Base-by-base conservation (phyloP, 2,888 invertebrate genomes). In the Hemaris fuciformis region DNA sequence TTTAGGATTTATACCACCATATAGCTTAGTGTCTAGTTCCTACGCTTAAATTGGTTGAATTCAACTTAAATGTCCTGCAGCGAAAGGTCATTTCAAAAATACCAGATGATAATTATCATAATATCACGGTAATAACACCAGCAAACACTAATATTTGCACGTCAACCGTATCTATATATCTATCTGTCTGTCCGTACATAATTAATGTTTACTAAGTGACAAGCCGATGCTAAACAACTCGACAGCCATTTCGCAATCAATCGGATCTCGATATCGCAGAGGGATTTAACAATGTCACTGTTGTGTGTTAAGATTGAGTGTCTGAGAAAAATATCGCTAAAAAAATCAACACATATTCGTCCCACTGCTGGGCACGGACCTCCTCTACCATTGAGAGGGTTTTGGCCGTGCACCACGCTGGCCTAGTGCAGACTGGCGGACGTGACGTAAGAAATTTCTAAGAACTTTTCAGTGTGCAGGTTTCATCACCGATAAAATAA, bases 221-320 rank as follows among this genome's bases (percentile, higher is more conserved):
- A 66, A 63, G 65, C 66, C 61, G 64, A 69, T 62, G 68, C 69
- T 53, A 53, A 27, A 46, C 60, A 41, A 46, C 25, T 60, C 41
- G 46, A 41, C 25, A 53, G 41, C 59, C 15, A 62, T 73, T 73
- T 69, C 66, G 68, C 42, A 73, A 73, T 67, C 66, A 62, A 67
- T 71, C 68, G 64, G 62, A 72, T 72, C 71, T 71, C 62, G 66
- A 71, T 71, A 65, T 53, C 60, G 58, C 64, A 38, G 13, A 6
- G 4, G 41, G 41, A 48, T 41, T 15, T 41, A 48, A 41, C 15
- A 57, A 22, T 53, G 60, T 18, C 18, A 13, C 25, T 18, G 60
- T 6, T 22, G 23, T 60, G n/a, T 53, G 10, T 7, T n/a, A 13
- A n/a, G 22, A n/a, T 38, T n/a, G 22, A 22, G 38, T 20, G 3